Evolutionary conservation across 1,140 invertebrate genomes (phyloP).

Genomic region (Saxidomus purpurata): DNA sequence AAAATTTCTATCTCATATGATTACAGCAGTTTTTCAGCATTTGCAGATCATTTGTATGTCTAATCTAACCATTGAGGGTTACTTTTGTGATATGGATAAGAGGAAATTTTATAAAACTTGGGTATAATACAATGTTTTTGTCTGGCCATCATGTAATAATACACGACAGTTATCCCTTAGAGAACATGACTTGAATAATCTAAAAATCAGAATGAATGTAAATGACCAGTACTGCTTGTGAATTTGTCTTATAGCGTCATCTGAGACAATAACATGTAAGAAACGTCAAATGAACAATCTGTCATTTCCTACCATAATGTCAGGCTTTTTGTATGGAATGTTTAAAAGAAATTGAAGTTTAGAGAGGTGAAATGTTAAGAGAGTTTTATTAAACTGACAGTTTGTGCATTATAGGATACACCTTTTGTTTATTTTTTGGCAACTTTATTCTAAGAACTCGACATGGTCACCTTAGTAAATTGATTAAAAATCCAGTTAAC

Average conservation of each 20-base stretch:
- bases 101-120: background rate
- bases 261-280: background rate
- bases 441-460: no score
- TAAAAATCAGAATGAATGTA: conserved; percentile 2
- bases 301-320: background rate
- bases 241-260: background rate
- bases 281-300: background rate
- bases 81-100: background rate
- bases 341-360: no score
- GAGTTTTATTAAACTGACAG: no score
- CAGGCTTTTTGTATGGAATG: background rate
- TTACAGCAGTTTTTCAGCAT: background rate
- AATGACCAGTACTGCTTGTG: background rate
- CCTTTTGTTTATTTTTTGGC: no score
- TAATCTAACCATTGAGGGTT: background rate
- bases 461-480: no score
- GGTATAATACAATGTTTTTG: background rate
- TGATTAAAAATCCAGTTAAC: no score
- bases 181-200: background rate
- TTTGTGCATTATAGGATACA: no score
- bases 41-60: background rate
- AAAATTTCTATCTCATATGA: background rate
- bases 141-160: background rate
- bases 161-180: background rate
- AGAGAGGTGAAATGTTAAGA: no score